Percentiles rank a stretch among this genome's conserved stretches.
phyloP scores from a whole-genome alignment of 2,888 invertebrate genomes.

The Tetragonula carbonaria region DNA sequence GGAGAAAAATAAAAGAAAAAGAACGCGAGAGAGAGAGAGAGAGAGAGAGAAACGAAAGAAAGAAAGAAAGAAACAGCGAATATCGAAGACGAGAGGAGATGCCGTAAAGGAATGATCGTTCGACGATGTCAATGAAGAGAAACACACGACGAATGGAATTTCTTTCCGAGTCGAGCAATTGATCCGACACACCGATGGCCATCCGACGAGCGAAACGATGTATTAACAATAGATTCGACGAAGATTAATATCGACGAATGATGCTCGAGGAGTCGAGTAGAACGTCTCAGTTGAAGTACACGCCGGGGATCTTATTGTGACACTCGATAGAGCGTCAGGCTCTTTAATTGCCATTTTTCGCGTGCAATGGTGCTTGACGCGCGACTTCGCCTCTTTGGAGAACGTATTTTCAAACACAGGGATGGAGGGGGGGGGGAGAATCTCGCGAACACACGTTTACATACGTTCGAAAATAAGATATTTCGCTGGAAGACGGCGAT shows the following conservation, averaged over 20 bases:
- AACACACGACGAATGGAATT: neutral
- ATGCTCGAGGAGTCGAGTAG: neutral
- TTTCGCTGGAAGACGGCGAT: neutral
- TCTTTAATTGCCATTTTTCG: slow-evolving; percentile 9
- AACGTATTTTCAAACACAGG: neutral
- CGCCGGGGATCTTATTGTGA: neutral
- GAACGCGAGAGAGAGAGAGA: too few species aligned
- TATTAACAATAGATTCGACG: neutral
- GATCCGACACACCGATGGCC: neutral
- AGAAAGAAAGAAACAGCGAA: neutral
- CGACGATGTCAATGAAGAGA: neutral
- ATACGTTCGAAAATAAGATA: neutral
- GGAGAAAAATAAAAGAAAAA: neutral
- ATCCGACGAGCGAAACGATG: neutral
- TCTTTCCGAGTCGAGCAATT: neutral
- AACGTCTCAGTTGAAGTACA: neutral
- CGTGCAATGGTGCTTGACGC: neutral
- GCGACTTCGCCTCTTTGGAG: neutral
- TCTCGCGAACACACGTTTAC: too few species aligned
- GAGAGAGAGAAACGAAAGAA: neutral
- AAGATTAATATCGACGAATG: slow-evolving; percentile 16
- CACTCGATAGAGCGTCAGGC: neutral
- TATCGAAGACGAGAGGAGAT: neutral
- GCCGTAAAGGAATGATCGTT: neutral
- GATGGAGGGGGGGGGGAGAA: too few species aligned